Percentiles rank a stretch among this genome's conserved stretches.
Evolutionary conservation across 2,113 vertebrate genomes (phyloP).

Genomic region (Colius striatus): DNA sequence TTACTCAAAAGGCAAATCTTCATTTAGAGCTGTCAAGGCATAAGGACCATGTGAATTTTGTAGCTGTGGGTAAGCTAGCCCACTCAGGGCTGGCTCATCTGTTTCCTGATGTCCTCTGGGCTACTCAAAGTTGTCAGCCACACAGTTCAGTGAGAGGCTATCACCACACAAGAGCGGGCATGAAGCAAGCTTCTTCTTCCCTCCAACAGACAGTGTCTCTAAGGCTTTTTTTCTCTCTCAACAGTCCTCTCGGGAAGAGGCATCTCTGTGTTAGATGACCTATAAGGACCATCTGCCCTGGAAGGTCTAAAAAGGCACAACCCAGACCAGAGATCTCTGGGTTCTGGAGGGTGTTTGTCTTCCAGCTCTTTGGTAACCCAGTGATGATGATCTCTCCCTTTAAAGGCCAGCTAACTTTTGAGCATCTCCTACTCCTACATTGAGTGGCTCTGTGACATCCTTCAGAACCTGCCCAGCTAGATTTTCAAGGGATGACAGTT

Average conservation of each 20-base stretch:
- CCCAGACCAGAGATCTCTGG: background rate
- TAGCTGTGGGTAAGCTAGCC: background rate
- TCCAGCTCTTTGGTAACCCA: background rate
- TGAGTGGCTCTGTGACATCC: background rate
- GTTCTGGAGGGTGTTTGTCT: background rate
- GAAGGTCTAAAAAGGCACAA: background rate
- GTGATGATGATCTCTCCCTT: background rate
- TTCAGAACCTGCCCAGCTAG: background rate
- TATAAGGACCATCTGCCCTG: background rate
- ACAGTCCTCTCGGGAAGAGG: background rate
- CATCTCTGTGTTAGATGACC: background rate
- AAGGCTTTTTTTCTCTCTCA: background rate
- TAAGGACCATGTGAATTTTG: background rate
- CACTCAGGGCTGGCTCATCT: background rate
- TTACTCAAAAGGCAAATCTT: background rate
- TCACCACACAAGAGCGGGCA: background rate
- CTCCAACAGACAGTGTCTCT: background rate
- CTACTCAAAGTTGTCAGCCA: accelerated
- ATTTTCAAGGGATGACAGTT: background rate
- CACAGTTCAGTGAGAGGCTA: background rate
- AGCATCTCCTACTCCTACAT: background rate
- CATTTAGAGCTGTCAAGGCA: background rate
- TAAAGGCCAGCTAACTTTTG: background rate
- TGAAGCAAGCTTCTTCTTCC: background rate
- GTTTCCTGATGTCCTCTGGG: background rate